Conservation (phyloP, 1,140 invertebrate genomes). For the Drosophila melanica region DNA sequence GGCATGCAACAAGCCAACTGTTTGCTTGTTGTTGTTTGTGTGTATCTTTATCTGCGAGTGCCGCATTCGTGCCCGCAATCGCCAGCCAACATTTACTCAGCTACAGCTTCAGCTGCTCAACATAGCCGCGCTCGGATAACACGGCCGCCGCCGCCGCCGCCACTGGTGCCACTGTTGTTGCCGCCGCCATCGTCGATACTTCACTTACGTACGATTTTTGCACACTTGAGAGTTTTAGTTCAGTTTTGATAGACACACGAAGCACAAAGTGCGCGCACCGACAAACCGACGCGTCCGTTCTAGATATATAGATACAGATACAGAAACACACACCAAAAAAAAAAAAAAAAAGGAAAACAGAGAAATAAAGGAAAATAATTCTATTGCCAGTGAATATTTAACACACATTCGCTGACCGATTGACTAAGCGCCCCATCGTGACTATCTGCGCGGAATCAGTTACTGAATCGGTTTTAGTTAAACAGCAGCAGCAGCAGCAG, state of each 20-base stretch:
- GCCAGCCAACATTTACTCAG: slow-evolving; percentile 63
- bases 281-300: slow-evolving; percentile 10
- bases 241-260: slow-evolving; percentile 76
- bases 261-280: slow-evolving; percentile 36
- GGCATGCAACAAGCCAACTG: slow-evolving; percentile 74
- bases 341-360: slow-evolving; percentile 4
- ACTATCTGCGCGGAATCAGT: slow-evolving; percentile 46
- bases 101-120: slow-evolving; percentile 59
- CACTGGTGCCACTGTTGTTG: slow-evolving; percentile 5
- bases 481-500: slow-evolving; percentile 15
- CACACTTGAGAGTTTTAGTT: slow-evolving; percentile 82
- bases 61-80: slow-evolving; percentile 20
- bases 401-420: too few species aligned
- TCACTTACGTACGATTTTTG: slow-evolving; percentile 79
- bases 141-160: slow-evolving; percentile 2
- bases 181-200: slow-evolving; percentile 37
- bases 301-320: slow-evolving; percentile 51
- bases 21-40: slow-evolving; percentile 41
- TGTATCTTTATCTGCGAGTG: slow-evolving; percentile 17
- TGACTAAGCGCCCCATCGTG: slow-evolving; percentile 49
- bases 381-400: slow-evolving; percentile 6
- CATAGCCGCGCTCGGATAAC: slow-evolving; percentile 62
- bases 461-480: slow-evolving; percentile 34
- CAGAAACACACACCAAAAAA: slow-evolving; percentile 22
- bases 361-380: slow-evolving; percentile 7